Conservation (phyloP, 2,888 invertebrate genomes). For the Lysandra bellargus region DNA sequence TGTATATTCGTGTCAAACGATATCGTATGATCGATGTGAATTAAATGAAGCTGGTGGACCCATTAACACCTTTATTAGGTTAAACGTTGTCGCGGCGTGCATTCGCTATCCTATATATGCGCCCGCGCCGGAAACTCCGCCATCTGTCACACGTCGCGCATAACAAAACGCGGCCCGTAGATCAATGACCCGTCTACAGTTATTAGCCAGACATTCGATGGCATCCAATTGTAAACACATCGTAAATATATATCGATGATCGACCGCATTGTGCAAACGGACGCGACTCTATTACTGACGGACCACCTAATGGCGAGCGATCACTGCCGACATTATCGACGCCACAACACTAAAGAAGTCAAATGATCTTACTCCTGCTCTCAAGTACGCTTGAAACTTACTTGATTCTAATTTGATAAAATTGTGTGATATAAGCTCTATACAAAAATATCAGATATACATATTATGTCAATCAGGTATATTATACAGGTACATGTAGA, state of each 20-base stretch:
- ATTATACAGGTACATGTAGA: background rate
- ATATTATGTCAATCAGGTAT: background rate
- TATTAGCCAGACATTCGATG: slow-evolving; percentile 35
- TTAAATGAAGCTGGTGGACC: slow-evolving; percentile 16
- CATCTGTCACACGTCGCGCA: slow-evolving; percentile 59
- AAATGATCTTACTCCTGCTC: background rate
- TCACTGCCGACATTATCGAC: background rate
- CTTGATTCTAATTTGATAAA: no score
- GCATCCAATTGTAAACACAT: slow-evolving; percentile 29
- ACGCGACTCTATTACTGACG: background rate
- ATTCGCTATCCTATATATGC: slow-evolving; percentile 54
- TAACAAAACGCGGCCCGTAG: slow-evolving; percentile 46
- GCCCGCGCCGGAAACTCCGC: slow-evolving; percentile 62
- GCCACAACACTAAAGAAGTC: background rate
- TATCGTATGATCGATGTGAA: slow-evolving; percentile 15
- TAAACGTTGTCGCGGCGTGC: slow-evolving; percentile 41
- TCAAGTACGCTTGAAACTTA: background rate
- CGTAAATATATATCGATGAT: slow-evolving; percentile 25
- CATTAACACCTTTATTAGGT: slow-evolving; percentile 24
- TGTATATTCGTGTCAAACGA: background rate
- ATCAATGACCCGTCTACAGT: slow-evolving; percentile 62
- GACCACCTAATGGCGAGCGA: background rate
- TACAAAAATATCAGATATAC: background rate
- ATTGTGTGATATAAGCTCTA: no score
- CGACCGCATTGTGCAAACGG: slow-evolving; percentile 11